Conservation (phyloP, 2,888 invertebrate species). For the Perithous albicinctus region DNA sequence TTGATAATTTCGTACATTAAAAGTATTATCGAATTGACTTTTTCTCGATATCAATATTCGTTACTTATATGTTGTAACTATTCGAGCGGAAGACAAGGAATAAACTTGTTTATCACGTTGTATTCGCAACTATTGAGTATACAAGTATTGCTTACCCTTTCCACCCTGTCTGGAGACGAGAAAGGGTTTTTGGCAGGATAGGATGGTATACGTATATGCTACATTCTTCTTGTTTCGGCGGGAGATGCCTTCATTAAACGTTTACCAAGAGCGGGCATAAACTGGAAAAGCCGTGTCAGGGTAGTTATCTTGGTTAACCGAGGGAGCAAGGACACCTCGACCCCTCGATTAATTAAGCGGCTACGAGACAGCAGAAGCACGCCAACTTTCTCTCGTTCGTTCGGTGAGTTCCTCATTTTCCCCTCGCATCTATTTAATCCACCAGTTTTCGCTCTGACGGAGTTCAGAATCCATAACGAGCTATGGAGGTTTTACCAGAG, state of each 20-base stretch:
- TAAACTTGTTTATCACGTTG: neutral
- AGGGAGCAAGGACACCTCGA: slow-evolving; percentile 26
- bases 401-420: slow-evolving; percentile 34
- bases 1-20: too few relatives aligned
- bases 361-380: slow-evolving; percentile 53
- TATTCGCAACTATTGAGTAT: neutral
- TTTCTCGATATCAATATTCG: too few relatives aligned
- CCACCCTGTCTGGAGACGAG: neutral
- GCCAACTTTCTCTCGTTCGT: slow-evolving; percentile 55
- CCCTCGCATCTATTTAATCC: slow-evolving; percentile 32
- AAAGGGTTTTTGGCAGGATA: neutral
- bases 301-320: slow-evolving; percentile 57
- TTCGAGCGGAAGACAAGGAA: too few relatives aligned
- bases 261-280: slow-evolving; percentile 50
- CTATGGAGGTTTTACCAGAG: neutral
- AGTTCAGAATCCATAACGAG: neutral
- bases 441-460: neutral
- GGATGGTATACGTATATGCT: neutral
- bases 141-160: neutral
- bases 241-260: slow-evolving; percentile 46
- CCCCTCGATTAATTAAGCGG: slow-evolving; percentile 60
- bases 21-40: too few relatives aligned
- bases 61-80: too few relatives aligned
- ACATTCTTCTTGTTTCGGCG: slow-evolving; percentile 1
- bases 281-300: slow-evolving; percentile 49